Conservation (phyloP, 2,888 invertebrate species). For the Eudemis profundana region DNA sequence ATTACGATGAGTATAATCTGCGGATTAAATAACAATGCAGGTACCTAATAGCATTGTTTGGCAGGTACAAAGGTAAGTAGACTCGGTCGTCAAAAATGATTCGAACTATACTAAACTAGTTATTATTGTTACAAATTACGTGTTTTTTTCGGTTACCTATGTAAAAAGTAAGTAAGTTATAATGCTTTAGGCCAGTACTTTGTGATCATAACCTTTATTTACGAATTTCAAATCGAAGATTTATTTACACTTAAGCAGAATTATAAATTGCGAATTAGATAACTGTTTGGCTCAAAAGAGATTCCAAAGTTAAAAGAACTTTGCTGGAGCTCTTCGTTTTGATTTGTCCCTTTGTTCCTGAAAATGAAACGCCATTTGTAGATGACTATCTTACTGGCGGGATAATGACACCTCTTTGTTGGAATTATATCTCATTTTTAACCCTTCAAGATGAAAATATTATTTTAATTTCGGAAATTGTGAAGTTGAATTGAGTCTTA, state of each 20-base stretch:
- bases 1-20: too few species aligned
- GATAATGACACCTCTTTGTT: conserved; percentile 53
- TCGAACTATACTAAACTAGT: too few species aligned
- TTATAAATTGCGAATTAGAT: conserved; percentile 59
- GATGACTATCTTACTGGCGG: conserved; percentile 59
- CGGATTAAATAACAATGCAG: too few species aligned
- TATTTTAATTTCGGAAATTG: conserved; percentile 28
- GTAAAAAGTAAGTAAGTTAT: neutral
- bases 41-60: too few species aligned
- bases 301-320: conserved; percentile 65
- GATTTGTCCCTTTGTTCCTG: conserved; percentile 71
- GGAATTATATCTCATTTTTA: conserved; percentile 56
- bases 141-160: too few species aligned
- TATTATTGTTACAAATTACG: too few species aligned
- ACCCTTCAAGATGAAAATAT: conserved; percentile 46
- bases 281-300: conserved; percentile 57
- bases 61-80: too few species aligned
- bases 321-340: conserved; percentile 66
- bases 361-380: conserved; percentile 69
- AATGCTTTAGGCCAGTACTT: neutral
- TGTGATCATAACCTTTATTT: neutral
- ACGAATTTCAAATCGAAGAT: neutral
- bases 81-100: too few species aligned
- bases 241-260: conserved; percentile 32
- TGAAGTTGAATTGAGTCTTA: conserved; percentile 23